Conservation (phyloP, 2,888 invertebrate species). For the Caenorhabditis virilis region DNA sequence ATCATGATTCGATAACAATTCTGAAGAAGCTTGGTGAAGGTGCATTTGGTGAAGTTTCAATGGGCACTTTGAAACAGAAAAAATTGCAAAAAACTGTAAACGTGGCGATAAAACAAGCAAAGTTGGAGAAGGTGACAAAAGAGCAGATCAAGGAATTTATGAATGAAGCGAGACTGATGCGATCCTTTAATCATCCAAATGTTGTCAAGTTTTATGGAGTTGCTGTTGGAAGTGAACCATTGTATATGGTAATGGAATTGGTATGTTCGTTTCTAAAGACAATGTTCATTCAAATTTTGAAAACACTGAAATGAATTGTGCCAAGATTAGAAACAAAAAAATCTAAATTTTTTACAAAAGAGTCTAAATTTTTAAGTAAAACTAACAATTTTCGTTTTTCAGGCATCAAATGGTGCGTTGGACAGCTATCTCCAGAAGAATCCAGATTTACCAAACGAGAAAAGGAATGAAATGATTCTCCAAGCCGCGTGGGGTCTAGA, state of each 20-base stretch:
- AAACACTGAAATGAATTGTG: constrained; percentile 12
- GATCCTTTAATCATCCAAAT: constrained; percentile 21
- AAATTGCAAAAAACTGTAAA: constrained; percentile 5
- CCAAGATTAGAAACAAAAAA: constrained; percentile 36
- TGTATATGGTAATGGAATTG: constrained; percentile 52
- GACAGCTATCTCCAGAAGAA: too few relatives aligned
- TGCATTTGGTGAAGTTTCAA: too few relatives aligned
- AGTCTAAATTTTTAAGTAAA: too few relatives aligned
- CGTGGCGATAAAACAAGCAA: too few relatives aligned
- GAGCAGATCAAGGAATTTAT: constrained; percentile 53
- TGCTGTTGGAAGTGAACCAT: constrained; percentile 42
- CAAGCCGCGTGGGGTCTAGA: too few relatives aligned
- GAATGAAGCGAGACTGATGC: constrained; percentile 47
- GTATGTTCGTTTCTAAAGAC: constrained; percentile 29
- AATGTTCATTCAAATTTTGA: constrained; percentile 37
- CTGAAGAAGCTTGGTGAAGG: constrained; percentile 53
- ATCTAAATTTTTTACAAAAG: constrained; percentile 21
- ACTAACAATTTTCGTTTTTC: too few relatives aligned
- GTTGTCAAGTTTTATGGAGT: constrained; percentile 43
- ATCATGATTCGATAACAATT: constrained; percentile 41
- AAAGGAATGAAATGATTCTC: too few relatives aligned
- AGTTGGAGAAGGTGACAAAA: too few relatives aligned
- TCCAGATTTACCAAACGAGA: too few relatives aligned
- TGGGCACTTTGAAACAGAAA: constrained; percentile 59
- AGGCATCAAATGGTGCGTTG: too few relatives aligned